phyloP scores from a whole-genome alignment of 1,140 invertebrate genomes.

The Drosophila pallidifrons region DNA sequence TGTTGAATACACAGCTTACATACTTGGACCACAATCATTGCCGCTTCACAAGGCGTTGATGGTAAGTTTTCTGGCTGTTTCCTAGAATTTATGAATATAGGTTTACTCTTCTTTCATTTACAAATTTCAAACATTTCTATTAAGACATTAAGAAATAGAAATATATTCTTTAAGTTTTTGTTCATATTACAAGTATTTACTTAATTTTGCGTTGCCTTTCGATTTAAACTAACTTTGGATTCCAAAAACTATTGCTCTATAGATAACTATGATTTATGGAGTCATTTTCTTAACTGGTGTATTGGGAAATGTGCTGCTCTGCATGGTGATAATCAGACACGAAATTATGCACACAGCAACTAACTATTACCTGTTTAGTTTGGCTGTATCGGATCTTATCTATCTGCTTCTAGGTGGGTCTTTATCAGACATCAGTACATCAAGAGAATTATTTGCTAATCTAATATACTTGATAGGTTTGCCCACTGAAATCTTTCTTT shows the following conservation, averaged over 20 bases:
- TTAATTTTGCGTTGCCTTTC: not conserved
- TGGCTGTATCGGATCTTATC: conserved; percentile 91
- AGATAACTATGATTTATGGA: conserved; percentile 91
- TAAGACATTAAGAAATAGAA: too few species aligned
- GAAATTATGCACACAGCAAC: conserved; percentile 93
- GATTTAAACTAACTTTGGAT: not conserved
- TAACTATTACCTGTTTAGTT: conserved; percentile 97
- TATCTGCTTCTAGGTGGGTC: conserved; percentile 90
- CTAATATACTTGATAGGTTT: conserved; percentile 87
- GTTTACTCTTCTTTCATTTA: too few species aligned
- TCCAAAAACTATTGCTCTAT: conserved; percentile 65
- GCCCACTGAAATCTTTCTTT: conserved; percentile 94
- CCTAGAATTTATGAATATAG: not conserved
- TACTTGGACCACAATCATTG: conserved; percentile 86
- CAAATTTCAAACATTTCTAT: too few species aligned
- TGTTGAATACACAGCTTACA: conserved; percentile 85
- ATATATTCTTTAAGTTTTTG: not conserved
- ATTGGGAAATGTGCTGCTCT: conserved; percentile 94
- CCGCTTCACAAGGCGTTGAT: conserved; percentile 85
- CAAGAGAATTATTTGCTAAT: not conserved
- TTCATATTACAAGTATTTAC: not conserved
- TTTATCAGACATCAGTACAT: conserved; percentile 23
- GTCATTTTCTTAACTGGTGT: conserved; percentile 94
- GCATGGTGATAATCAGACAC: conserved; percentile 94
- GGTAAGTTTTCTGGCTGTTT: conserved; percentile 51